phyloP scores from a whole-genome alignment of 2,888 invertebrate species.

The Clunio marinus region DNA sequence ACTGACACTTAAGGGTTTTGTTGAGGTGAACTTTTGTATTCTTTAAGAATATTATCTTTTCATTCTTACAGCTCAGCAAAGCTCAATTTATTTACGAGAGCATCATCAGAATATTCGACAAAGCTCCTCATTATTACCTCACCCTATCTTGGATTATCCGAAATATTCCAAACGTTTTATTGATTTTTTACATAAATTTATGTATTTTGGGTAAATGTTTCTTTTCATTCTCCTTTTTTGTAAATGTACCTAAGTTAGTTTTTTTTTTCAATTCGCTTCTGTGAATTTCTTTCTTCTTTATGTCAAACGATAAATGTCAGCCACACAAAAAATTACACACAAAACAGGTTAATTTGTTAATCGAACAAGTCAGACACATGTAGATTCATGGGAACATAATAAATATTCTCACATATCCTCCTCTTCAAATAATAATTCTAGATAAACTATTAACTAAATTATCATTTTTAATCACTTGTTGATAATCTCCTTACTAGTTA shows the following conservation, averaged over 20 bases:
- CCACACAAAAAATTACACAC: conserved; percentile 9
- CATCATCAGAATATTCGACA: conserved; percentile 11
- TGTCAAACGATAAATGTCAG: conserved; percentile 16
- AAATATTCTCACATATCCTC: too few relatives aligned
- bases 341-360: conserved; percentile 24
- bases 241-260: too few relatives aligned
- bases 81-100: background rate
- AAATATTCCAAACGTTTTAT: conserved; percentile 10
- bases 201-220: too few relatives aligned
- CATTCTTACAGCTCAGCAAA: too few relatives aligned
- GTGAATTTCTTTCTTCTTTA: background rate
- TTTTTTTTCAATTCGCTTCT: too few relatives aligned
- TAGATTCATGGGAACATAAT: too few relatives aligned
- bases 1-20: too few relatives aligned
- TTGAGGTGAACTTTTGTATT: too few relatives aligned
- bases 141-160: conserved; percentile 13
- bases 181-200: too few relatives aligned
- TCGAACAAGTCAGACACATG: conserved; percentile 11
- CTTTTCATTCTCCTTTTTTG: too few relatives aligned
- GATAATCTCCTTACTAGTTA: background rate
- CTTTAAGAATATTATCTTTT: too few relatives aligned
- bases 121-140: background rate
- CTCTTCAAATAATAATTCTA: conserved; percentile 14
- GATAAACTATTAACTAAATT: background rate
- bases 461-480: conserved; percentile 29